Base-by-base conservation (phyloP, 2,113 vertebrate species). In the Paratilapia polleni region DNA sequence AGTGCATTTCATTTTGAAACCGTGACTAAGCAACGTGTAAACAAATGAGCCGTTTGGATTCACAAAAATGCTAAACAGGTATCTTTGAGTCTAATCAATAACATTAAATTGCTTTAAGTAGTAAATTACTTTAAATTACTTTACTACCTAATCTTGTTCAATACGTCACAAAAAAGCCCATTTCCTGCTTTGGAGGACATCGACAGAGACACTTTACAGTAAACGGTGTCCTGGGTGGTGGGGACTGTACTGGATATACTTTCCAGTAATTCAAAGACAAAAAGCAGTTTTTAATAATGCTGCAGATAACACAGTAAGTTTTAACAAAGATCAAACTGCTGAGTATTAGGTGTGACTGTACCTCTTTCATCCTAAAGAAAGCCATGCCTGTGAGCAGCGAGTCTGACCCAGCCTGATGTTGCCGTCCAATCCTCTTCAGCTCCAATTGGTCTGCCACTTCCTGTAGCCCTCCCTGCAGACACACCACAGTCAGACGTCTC, bases 301-400 rank as follows among this genome's bases (percentile, higher is more conserved):
- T 36, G 22, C 47, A 24, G 36, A 80, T 1, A 5, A 0, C 34
- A 10, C 22, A 1, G 1, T 26, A 0, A 17, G 15, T 34, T 57
- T 54, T 26, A 34, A 31, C 64, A 34, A 15, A 61, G 4, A 1
- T 2, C 60, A 77, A 41, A 38, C 28, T 0, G 5, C 6, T 74
- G n/a, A 3, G 15, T 13, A 20, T 47, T 4, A 22, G 19, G 19
- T n/a, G n/a, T 20, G 17, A 73, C 17, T 26, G 11, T 92, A 99
- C 98, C 97, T 99, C 98, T 90, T 99, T 99, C 98, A 99, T 99
- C 93, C 98, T 97, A 94, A 99, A 99, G 95, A 99, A 99, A 0
- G 98, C 98, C 98, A 99, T 99, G 78, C 98, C 98, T 0, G 98
- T 99, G 80, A 99, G 97, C 86, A 99, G 94, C 0, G 98, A 99